Base-by-base conservation (phyloP, 2,797 vertebrate genomes). In the Podargus strigoides region DNA sequence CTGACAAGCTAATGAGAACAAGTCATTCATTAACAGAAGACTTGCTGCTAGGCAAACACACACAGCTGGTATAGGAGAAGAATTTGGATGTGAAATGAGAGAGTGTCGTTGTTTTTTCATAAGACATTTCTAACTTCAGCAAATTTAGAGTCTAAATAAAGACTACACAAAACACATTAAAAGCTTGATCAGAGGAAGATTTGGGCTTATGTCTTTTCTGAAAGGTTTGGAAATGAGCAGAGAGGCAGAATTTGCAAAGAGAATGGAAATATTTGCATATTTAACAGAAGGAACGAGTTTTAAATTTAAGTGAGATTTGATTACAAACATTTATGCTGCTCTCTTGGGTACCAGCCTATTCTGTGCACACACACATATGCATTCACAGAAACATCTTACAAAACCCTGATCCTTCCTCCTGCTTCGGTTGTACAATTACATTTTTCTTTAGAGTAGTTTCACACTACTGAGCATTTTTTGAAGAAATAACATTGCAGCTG, bases 11-110 rank as follows among this genome's bases (percentile, higher is more conserved):
- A 93, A 93, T 92, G 69, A 94, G 94, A 96, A 78, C 87, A 87
- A 96, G 92, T 95, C 89, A 95, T 91, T 96, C 93, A 96, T 97
- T 96, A 97, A 95, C 94, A 92, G 90, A 72, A 94, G 93, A 89
- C 91, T 96, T 92, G 94, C 94, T 97, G 92, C 94, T 96, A 93
- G 79, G 93, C 92, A 95, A 97, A 94, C 91, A 95, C 85, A 91
- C 92, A 84, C 91, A 97, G 91, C 95, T 96, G 95, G 78, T 81
- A 87, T 26, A 44, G 92, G 69, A 94, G 85, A 96, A 97, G 91
- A 95, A 93, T 92, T 84, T 95, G 92, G 92, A 96, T 91, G 92
- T 59, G 85, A 96, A 94, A 91, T 84, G 87, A 94, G 82, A 94
- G 76, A 92, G 85, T 23, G 62, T 88, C 73, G 89, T 41, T 89